Evolutionary conservation across 23 tunicate genomes (phyloP).

Genomic region (Ciona savignyi): DNA sequence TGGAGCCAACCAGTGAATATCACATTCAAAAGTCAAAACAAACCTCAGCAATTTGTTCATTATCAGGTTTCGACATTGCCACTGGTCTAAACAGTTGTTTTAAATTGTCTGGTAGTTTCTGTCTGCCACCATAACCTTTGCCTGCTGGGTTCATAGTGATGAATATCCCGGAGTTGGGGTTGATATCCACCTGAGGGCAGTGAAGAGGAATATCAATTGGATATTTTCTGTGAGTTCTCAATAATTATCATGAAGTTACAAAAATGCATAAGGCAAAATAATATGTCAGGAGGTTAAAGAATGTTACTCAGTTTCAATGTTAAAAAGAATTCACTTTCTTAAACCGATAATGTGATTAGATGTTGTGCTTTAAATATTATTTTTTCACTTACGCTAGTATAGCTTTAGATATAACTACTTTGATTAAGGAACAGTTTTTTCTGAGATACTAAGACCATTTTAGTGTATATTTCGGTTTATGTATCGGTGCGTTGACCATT

Average conservation of each 20-base stretch:
- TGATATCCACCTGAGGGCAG: slow-evolving; percentile 50
- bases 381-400: too few relatives aligned
- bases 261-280: background rate
- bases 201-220: too few relatives aligned
- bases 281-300: background rate
- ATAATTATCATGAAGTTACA: background rate
- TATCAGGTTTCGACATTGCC: slow-evolving; percentile 97
- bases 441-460: too few relatives aligned
- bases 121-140: slow-evolving; percentile 97
- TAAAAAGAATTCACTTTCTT: too few relatives aligned
- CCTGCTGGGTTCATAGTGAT: slow-evolving; percentile 98
- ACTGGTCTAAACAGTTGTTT: slow-evolving; percentile 96
- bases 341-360: too few relatives aligned
- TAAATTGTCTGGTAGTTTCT: slow-evolving; percentile 89
- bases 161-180: slow-evolving; percentile 86
- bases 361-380: too few relatives aligned
- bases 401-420: too few relatives aligned
- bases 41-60: slow-evolving; percentile 81
- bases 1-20: background rate
- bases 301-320: too few relatives aligned
- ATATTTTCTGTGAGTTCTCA: too few relatives aligned
- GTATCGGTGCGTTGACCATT: too few relatives aligned
- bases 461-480: too few relatives aligned
- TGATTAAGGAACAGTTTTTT: too few relatives aligned
- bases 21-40: background rate